Evolutionary conservation across 2,888 invertebrate genomes (phyloP).

Genomic region (Toxonevra muliebris): DNA sequence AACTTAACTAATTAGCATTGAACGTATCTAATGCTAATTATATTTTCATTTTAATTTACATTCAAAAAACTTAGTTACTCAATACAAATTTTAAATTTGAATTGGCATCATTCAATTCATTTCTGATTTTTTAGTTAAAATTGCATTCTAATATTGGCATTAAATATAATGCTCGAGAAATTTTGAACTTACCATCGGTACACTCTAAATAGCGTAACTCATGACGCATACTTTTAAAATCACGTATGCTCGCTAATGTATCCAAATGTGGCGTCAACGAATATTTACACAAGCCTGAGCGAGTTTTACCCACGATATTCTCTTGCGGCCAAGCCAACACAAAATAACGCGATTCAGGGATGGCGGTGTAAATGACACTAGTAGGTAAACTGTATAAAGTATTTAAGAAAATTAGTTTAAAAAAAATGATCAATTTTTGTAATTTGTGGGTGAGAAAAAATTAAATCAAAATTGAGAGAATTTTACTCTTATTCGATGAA

Average conservation of each 20-base stretch:
- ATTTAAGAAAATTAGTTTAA: constrained; percentile 13
- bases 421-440: background rate
- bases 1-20: background rate
- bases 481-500: too few species aligned
- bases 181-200: constrained; percentile 46
- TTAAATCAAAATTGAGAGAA: too few species aligned
- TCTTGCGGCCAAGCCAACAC: constrained; percentile 63
- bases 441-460: too few species aligned
- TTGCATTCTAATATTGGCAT: too few species aligned
- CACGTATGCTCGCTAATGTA: constrained; percentile 62
- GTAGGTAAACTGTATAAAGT: constrained; percentile 46
- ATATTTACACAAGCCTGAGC: constrained; percentile 62
- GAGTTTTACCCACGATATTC: constrained; percentile 50
- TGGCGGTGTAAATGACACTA: constrained; percentile 57
- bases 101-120: too few species aligned
- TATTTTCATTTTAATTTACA: too few species aligned
- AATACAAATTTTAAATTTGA: too few species aligned
- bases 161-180: too few species aligned
- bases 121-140: too few species aligned
- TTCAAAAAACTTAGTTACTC: too few species aligned
- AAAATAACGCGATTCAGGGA: constrained; percentile 61
- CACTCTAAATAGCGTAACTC: constrained; percentile 58
- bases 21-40: background rate
- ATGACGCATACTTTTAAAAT: constrained; percentile 61
- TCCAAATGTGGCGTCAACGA: constrained; percentile 61